Evolutionary conservation across 2,888 invertebrate species (phyloP), one percentile per base, ranked within the genome.

Genomic region (Clostera curtula): DNA sequence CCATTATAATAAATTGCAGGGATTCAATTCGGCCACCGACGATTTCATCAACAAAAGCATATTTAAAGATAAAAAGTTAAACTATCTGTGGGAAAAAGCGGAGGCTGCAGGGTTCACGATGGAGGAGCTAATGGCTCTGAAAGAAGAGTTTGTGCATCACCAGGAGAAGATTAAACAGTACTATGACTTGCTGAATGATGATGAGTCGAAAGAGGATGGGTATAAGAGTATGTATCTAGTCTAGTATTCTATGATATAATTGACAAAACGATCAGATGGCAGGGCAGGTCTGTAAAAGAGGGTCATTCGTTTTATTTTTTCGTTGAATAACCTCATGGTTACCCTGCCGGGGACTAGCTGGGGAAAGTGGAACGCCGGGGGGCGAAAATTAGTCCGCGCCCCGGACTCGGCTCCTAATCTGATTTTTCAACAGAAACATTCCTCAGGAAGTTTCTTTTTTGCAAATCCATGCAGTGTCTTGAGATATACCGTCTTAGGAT

Each of bases 141-240:
- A 91, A 56, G 93, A 96, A 63, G 97, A 97, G 71, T 96, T 97
- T 57, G 74, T 79, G 10, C 96, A 97, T 65, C 96, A 97, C 58
- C 95, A 97, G 65, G 93, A 96, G 45, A 97, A 96, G 75, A 89
- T 97, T 25, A 93, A 96, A 63, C 91, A 97, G 56, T 97, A 95
- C 62, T 92, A 94, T 65, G 88, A 90, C 20, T 66, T 97, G 31
- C 79, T 95, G 26, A 87, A 88, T 42, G 90, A 93, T 50, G 90
- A 92, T 43, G 69, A 85, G 19, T 85, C 80, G 9, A 71, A 76
- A 20, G 66, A 83, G 20, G 88, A 90, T 41, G 83, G 84, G 16
- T 86, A 87, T 60, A 87, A 89, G 68, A 93, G 93, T 92, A 80
- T 64, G 86, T 63, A 16, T 19, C 5, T 2, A 4, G 4, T 15